Percentiles rank a stretch among this genome's conserved stretches.
Evolutionary conservation across 2,888 invertebrate species (phyloP).

Genomic region (Pyrrhosoma nymphula): DNA sequence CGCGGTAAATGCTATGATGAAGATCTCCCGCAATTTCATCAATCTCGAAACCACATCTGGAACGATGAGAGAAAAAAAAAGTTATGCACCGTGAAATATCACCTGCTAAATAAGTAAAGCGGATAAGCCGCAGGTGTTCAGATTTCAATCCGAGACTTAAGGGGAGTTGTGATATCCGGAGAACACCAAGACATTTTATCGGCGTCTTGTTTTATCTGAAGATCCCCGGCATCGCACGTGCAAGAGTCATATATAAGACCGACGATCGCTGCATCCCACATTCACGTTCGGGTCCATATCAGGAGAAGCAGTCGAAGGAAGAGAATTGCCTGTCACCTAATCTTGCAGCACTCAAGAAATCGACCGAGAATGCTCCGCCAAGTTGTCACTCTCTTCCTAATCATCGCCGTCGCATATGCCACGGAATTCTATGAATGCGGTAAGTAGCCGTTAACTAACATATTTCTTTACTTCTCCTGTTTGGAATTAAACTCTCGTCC

Average conservation of each 20-base stretch:
- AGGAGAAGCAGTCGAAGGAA: not conserved
- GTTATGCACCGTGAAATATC: not conserved
- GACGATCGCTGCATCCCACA: not conserved
- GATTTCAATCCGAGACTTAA: not conserved
- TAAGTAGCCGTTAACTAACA: not conserved
- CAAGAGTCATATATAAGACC: not conserved
- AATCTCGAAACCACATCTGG: not conserved
- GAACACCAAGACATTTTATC: not conserved
- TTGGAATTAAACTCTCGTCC: not conserved
- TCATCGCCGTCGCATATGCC: not conserved
- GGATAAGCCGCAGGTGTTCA: not conserved
- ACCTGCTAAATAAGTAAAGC: not conserved
- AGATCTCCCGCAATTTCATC: not conserved
- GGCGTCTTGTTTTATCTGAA: not conserved
- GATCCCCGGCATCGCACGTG: not conserved
- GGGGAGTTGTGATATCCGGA: not conserved
- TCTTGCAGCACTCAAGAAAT: not conserved
- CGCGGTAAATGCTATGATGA: not conserved
- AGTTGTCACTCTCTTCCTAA: not conserved
- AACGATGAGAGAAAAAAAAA: not conserved
- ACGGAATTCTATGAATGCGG: slow-evolving; percentile 39
- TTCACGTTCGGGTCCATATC: not conserved
- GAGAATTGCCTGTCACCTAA: not conserved
- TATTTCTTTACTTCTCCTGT: too few relatives aligned
- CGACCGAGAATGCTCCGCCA: slow-evolving; percentile 16